These are phyloP conservation scores for Centroberyx gerrardi DNA, from an alignment of 2,797 vertebrate species.

Conservation along the genomic window DNA sequence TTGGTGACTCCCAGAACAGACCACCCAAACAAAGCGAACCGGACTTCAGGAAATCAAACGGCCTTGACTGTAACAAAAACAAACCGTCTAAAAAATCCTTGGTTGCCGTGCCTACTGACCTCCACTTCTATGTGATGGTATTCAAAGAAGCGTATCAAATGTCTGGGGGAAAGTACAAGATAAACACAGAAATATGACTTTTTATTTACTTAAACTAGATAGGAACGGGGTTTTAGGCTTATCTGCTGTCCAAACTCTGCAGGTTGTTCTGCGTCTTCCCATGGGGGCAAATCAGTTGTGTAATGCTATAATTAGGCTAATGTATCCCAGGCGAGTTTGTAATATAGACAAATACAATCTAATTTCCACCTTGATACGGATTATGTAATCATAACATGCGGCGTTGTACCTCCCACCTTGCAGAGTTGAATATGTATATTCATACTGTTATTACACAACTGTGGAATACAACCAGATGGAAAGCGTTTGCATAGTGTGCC, in stretches of 20 bases:
- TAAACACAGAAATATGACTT: slow-evolving; percentile 27
- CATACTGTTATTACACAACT: slow-evolving; percentile 6
- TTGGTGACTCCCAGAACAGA: slow-evolving; percentile 59
- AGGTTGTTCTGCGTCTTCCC: slow-evolving; percentile 29
- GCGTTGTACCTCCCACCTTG: slow-evolving; percentile 13
- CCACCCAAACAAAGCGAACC: slow-evolving; percentile 72
- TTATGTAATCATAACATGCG: slow-evolving; percentile 48
- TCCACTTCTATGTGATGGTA: background rate
- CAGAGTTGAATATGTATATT: slow-evolving; percentile 24
- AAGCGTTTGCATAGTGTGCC: background rate
- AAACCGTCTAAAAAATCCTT: slow-evolving; percentile 20
- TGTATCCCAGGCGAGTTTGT: slow-evolving; percentile 43
- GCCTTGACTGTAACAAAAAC: slow-evolving; percentile 61
- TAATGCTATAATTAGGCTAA: slow-evolving; percentile 63
- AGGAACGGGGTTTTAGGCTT: slow-evolving; percentile 8
- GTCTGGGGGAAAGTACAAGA: slow-evolving; percentile 5
- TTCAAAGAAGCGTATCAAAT: slow-evolving; percentile 24
- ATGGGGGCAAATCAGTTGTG: slow-evolving; percentile 39
- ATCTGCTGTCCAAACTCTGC: slow-evolving; percentile 8
- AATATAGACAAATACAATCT: slow-evolving; percentile 27
- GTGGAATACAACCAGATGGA: background rate
- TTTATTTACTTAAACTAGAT: slow-evolving; percentile 15
- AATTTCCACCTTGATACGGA: slow-evolving; percentile 48
- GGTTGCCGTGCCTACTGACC: background rate
- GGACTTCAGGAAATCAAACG: slow-evolving; percentile 49